Conservation (phyloP, 2,797 vertebrate genomes). For the Betta splendens region DNA sequence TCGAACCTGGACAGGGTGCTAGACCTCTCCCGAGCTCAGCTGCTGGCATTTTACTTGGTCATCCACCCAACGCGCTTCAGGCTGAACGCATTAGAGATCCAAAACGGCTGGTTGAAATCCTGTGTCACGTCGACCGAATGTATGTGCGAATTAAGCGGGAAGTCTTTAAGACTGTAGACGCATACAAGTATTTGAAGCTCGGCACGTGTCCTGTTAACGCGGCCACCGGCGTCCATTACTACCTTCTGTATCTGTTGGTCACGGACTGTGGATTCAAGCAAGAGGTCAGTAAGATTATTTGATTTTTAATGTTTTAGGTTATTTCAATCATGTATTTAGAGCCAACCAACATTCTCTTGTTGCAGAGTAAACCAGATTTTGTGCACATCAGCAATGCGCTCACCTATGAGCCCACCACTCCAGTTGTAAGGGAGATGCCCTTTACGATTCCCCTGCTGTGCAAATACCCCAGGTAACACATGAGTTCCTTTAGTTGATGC, state of each 20-base stretch:
- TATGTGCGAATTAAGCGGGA: constrained; percentile 59
- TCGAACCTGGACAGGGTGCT: constrained; percentile 55
- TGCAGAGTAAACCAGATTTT: constrained; percentile 53
- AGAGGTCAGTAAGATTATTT: constrained; percentile 48
- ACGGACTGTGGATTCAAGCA: constrained; percentile 52
- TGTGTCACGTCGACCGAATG: constrained; percentile 72
- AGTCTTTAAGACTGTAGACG: constrained; percentile 31
- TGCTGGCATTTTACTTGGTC: constrained; percentile 45
- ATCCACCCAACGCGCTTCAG: neutral
- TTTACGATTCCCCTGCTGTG: constrained; percentile 68
- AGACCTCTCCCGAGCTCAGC: constrained; percentile 39
- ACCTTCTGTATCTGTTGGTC: constrained; percentile 59
- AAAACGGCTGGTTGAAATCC: constrained; percentile 23
- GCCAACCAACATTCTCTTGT: constrained; percentile 9
- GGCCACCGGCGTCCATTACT: constrained; percentile 44
- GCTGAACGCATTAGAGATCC: accelerated
- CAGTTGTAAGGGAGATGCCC: constrained; percentile 57
- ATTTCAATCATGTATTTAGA: accelerated
- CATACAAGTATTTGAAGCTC: constrained; percentile 58
- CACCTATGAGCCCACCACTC: constrained; percentile 39
- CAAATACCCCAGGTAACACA: constrained; percentile 65
- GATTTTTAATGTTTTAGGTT: no score
- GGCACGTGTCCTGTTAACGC: constrained; percentile 70
- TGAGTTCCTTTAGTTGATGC: neutral
- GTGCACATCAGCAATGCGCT: constrained; percentile 35